Evolutionary conservation across 64 coral and sea anemone species (phyloP), one percentile per base, ranked within the genome.

Genomic region (Dendrophyllia cribrosa): DNA sequence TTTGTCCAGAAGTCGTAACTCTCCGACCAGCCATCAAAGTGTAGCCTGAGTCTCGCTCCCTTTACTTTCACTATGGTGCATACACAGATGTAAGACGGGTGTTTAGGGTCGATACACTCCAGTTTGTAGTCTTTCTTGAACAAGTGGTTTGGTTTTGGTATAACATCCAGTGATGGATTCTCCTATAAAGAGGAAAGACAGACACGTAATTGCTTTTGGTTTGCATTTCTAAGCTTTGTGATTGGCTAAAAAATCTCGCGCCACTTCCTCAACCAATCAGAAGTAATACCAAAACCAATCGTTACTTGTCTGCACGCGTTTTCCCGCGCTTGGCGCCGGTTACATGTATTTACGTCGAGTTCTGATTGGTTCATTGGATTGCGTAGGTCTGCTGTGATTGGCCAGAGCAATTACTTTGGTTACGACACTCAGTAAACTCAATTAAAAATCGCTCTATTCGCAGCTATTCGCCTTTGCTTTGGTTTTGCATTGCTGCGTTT

Each of bases 1-100:
- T 98, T 98, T 22, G 97, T 95, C 97, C 97, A 98, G 75, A 98
- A 98, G 64, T 98, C 97, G 66, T 98, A 98, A 73, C 97, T 98
- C 83, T 98, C 97, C 22, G 97, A 98, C 97, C 97, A 98, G 13
- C 97, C 97, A 65, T 98, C 97, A 67, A 98, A 98, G 71, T 98
- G 97, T 21, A 98, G 46, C 45, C 97, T 90, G 45, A 98, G 77
- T 7, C 94, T 82, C 15, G 91, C 92, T 47, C 97, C 97, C 65
- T 95, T 99, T 0, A 99, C 94, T 20, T 92, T 91, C 1, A 96
- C 97, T 3, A 99, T 86, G 0, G 97, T 99, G 15, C 94, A 96
- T 19, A 99, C 97, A 62, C 97, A 99, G 77, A 99, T 91, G 72
- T 99, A 99, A 0, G 97, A 99, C 7, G 97, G 94, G 43, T 99